Conservation (phyloP, 2,888 invertebrate genomes). For the Gortyna flavago region DNA sequence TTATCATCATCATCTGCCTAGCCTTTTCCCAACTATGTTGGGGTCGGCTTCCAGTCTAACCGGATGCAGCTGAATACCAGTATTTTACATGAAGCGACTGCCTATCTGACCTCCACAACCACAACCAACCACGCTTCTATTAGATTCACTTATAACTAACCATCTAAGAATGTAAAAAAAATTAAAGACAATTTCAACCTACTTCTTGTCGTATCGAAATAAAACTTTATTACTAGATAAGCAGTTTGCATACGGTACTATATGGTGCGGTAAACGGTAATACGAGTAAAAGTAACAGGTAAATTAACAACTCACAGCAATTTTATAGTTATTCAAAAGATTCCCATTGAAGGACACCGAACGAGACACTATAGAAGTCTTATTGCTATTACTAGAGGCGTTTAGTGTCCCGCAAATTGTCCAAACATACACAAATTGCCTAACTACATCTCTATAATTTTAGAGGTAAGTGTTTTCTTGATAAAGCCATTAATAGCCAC, state of each 20-base stretch:
- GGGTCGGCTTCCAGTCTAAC: too few species aligned
- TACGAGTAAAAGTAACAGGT: background rate
- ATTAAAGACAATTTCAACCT: background rate
- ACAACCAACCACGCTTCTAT: background rate
- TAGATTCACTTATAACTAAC: background rate
- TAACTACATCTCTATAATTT: background rate
- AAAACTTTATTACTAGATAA: background rate
- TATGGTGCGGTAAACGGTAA: background rate
- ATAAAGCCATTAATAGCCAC: slow-evolving; percentile 43
- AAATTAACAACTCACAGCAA: background rate
- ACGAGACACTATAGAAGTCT: background rate
- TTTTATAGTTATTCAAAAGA: background rate
- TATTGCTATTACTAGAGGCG: background rate
- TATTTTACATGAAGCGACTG: too few species aligned
- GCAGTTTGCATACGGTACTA: background rate
- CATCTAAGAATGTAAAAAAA: background rate
- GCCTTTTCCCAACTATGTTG: too few species aligned
- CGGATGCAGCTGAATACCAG: too few species aligned
- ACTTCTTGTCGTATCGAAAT: background rate
- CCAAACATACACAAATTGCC: background rate
- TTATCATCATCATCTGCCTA: too few species aligned
- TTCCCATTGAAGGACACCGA: background rate
- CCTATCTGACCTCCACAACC: too few species aligned
- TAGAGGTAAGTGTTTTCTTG: slow-evolving; percentile 17
- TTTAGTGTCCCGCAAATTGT: too few species aligned